Evolutionary conservation across 2,113 vertebrate genomes (phyloP), one percentile per base, ranked within the genome.

Genomic region (Trochalopteron elliotii): DNA sequence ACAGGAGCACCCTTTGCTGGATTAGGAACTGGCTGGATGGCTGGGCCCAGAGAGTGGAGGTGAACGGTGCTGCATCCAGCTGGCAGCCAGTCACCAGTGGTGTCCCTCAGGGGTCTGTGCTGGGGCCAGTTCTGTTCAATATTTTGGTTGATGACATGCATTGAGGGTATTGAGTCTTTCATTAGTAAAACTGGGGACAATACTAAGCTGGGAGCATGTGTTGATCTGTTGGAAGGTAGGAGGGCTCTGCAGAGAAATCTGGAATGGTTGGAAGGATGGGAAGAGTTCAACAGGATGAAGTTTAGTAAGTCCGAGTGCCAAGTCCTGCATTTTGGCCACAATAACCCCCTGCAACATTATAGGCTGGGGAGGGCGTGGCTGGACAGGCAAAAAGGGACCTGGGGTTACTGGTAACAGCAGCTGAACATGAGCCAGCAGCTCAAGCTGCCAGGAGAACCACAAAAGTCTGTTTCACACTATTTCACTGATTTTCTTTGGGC

Each of bases 331-430:
- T 67, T 71, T 40, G 21, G 28, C 21, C 37, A 40, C 28, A 53
- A 53, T 8, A 71, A 71, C 28, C 15, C 20, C 25, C 11, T 70
- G 49, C 28, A 70, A 8, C 0, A 0, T 18, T 31, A 24, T 3
- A 40, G 21, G 9, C 37, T 53, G 37, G 22, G 28, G 16, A 33
- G 0, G 2, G 15, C 24, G 49, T 33, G 28, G 21, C 28, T 53
- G 49, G 49, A 71, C 28, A 42, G 28, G 30, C 16, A 19, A 11
- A 40, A 71, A 55, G 21, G 15, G 9, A 24, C 8, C 69, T 71
- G 50, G 21, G 28, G 15, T 27, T 16, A 2, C 35, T 39, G n/a
- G 13, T 70, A 1, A 24, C 21, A 19, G 27, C 27, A 0, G 4
- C 15, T 70, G 15, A 18, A 33, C 11, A 24, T 5, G 28, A 71